Evolutionary conservation across 2,113 vertebrate species (phyloP), one percentile per base, ranked within the genome.

Genomic region (Pteronura brasiliensis): DNA sequence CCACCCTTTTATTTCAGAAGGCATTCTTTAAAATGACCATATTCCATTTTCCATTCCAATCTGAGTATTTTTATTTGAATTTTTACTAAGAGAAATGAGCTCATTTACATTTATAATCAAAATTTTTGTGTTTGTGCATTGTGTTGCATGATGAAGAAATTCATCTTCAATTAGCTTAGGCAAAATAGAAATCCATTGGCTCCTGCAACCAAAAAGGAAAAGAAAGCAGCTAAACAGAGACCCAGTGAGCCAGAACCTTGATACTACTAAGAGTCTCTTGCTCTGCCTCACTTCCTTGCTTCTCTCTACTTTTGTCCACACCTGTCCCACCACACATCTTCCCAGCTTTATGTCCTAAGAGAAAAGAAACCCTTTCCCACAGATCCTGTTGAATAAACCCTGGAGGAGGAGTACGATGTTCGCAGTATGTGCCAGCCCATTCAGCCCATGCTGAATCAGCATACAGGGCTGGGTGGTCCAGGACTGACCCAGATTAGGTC

Each of bases 21-120:
- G 11, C 36, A 65, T 91, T 83, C n/a, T 52, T 67, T 81, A n/a
- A 79, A 92, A 67, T 74, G 49, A 59, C 47, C 29, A 0, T 49
- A 86, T 97, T 92, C 89, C 63, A 77, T 94, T 87, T 93, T 93
- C 74, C 92, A 52, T 49, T 85, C 55, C 11, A 81, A 94, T 84
- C 77, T 52, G 47, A 84, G 44, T 92, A n/a, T 96, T 93, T 94
- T n/a, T 92, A n/a, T 96, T 93, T 94, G 42, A 67, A 55, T 80
- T 96, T 96, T 92, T 69, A 52, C 47, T 92, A 67, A 71, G 31
- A 92, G 49, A 81, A 86, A 57, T 63, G 90, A 87, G 14, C 23
- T 85, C 29, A 87, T 77, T 88, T 94, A 77, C 52, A 67, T 79
- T 90, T 36, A 36, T 2, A 72, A 25, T 80, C 52, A 84, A 47